phyloP scores from a whole-genome alignment of 1,140 invertebrate genomes.

The Eumeta japonica region DNA sequence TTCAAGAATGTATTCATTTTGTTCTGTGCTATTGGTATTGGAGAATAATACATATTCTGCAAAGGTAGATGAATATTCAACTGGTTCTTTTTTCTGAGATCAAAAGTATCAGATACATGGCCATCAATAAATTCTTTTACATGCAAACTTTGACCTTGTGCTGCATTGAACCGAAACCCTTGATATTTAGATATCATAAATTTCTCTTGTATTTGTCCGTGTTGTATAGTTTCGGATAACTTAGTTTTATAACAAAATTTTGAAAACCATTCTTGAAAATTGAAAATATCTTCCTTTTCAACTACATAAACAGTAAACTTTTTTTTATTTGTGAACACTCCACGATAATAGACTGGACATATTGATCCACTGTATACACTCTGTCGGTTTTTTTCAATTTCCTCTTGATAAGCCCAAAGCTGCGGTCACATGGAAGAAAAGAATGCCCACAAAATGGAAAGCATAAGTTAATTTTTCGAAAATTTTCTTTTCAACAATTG shows the following conservation, averaged over 20 bases:
- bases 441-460: too few relatives aligned
- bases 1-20: constrained; percentile 1
- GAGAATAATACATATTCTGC: too few relatives aligned
- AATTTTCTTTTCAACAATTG: too few relatives aligned
- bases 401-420: too few relatives aligned
- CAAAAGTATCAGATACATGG: too few relatives aligned
- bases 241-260: neutral
- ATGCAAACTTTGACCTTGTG: neutral
- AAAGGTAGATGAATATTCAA: too few relatives aligned
- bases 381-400: too few relatives aligned
- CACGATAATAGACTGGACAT: too few relatives aligned
- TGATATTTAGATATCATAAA: constrained; percentile 1
- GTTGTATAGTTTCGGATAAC: neutral
- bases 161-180: neutral
- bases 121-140: too few relatives aligned
- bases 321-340: neutral
- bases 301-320: neutral
- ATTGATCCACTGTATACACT: too few relatives aligned
- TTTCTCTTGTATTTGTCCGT: neutral
- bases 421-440: too few relatives aligned
- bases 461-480: too few relatives aligned
- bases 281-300: neutral
- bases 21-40: neutral
- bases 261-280: neutral
- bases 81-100: neutral